Evolutionary conservation across 2,797 vertebrate species (phyloP).

Genomic region (Liparis tanakae): DNA sequence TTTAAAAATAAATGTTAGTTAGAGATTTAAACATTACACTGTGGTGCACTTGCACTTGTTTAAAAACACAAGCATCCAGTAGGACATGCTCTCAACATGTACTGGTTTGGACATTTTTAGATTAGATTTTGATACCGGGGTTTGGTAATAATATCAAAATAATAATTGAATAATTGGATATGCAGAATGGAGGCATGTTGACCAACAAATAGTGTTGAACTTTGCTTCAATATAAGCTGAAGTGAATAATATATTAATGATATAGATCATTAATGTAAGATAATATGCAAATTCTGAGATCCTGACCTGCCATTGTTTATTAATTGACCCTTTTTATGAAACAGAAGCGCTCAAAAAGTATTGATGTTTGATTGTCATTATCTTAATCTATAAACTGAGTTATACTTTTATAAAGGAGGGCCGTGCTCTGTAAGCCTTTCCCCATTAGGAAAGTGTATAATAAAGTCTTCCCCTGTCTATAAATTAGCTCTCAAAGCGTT

Average conservation of each 20-base stretch:
- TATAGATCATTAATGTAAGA: background rate
- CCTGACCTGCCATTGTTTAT: background rate
- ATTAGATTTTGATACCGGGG: background rate
- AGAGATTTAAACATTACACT: background rate
- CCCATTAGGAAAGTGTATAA: conserved; percentile 5
- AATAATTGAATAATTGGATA: background rate
- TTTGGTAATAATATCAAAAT: background rate
- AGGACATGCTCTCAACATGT: background rate
- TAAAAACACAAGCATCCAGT: background rate
- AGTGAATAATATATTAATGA: background rate
- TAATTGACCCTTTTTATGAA: background rate
- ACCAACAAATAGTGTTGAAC: background rate
- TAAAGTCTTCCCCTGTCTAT: conserved; percentile 14
- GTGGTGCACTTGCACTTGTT: background rate
- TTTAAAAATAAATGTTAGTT: background rate
- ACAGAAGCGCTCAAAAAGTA: background rate
- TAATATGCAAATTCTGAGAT: background rate
- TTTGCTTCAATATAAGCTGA: background rate
- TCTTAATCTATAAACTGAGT: conserved; percentile 1
- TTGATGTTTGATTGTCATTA: conserved; percentile 4
- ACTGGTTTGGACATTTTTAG: background rate
- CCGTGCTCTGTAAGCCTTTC: background rate
- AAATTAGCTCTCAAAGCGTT: conserved; percentile 29
- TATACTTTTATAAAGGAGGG: background rate
- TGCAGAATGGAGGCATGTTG: background rate